Percentiles rank a stretch among this genome's conserved stretches.
Evolutionary conservation across 2,113 vertebrate genomes (phyloP).

Genomic region (Hemichromis elongatus): DNA sequence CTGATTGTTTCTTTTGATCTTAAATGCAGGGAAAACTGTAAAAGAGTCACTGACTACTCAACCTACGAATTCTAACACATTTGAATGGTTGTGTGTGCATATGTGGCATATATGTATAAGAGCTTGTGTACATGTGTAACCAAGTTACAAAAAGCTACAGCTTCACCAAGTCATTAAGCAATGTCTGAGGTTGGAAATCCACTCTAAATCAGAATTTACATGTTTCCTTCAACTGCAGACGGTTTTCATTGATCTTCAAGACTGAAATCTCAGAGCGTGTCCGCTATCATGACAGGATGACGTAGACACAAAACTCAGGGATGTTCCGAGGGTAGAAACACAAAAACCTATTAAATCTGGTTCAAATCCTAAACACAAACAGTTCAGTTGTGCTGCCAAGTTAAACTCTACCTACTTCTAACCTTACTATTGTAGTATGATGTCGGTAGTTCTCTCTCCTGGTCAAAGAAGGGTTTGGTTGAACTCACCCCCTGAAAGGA

Average conservation of each 20-base stretch:
- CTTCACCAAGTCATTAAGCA: not conserved
- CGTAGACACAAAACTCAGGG: not conserved
- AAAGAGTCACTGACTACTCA: conserved; percentile 5
- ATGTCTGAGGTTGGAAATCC: not conserved
- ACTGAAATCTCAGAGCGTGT: not conserved
- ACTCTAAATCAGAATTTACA: not conserved
- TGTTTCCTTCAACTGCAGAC: not conserved
- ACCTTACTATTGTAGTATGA: not conserved
- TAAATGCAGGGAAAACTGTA: conserved; percentile 32
- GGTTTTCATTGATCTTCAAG: not conserved
- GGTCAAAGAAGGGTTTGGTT: not conserved
- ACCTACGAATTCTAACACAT: not conserved
- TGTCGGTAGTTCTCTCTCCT: not conserved
- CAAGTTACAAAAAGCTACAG: not conserved
- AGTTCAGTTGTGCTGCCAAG: not conserved
- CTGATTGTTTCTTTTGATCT: conserved; percentile 29
- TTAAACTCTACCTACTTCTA: not conserved
- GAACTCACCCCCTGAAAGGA: not conserved
- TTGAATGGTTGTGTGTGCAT: not conserved
- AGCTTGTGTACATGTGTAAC: conserved; percentile 12
- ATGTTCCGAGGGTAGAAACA: conserved; percentile 11
- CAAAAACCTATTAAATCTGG: not conserved
- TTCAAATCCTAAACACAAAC: too few species aligned
- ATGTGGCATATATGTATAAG: not conserved
- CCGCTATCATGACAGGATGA: not conserved